phyloP scores from a whole-genome alignment of 2,113 vertebrate genomes.

The Bothrops jararaca region DNA sequence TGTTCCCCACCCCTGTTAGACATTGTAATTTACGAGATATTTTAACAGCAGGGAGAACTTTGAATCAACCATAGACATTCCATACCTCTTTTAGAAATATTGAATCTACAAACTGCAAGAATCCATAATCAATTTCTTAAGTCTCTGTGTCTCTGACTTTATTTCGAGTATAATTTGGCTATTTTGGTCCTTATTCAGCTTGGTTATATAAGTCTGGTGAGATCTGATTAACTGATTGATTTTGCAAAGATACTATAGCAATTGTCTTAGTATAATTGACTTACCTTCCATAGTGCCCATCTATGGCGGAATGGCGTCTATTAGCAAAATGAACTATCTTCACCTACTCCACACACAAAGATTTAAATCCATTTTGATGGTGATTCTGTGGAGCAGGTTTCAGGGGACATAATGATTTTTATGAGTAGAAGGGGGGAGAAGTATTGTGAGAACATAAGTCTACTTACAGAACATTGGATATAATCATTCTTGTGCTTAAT shows the following conservation, averaged over 20 bases:
- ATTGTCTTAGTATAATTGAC: not conserved
- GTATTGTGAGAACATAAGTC: not conserved
- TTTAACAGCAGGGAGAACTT: not conserved
- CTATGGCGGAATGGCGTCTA: not conserved
- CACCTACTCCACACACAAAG: not conserved
- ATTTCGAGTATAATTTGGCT: not conserved
- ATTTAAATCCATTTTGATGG: not conserved
- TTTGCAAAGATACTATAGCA: not conserved
- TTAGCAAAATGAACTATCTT: not conserved
- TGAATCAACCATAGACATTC: not conserved
- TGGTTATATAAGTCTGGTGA: not conserved
- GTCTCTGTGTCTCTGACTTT: not conserved
- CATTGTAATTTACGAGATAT: not conserved
- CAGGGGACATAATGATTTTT: not conserved
- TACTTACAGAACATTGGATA: not conserved
- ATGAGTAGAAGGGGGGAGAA: not conserved
- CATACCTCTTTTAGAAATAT: not conserved
- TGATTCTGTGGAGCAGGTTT: not conserved
- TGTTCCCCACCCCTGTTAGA: too few relatives aligned
- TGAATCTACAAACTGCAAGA: not conserved
- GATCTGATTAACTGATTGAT: not conserved
- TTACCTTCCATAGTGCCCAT: not conserved
- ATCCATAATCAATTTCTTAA: not conserved
- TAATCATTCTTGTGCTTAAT: not conserved
- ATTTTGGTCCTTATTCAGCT: not conserved